Evolutionary conservation across 2,888 invertebrate species (phyloP).

Genomic region (Cosmia trapezina): DNA sequence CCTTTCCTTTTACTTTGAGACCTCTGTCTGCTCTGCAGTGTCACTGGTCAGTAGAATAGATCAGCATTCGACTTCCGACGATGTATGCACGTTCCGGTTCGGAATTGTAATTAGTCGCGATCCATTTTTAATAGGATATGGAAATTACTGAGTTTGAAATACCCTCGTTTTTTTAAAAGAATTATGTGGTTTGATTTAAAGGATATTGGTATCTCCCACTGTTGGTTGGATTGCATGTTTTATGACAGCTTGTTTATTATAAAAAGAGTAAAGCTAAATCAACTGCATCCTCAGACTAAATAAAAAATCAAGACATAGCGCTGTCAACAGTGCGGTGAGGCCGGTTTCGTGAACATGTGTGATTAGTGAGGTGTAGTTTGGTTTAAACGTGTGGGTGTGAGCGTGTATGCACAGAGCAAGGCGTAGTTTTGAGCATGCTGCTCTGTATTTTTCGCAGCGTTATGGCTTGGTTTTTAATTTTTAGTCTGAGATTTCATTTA

Average conservation of each 20-base stretch:
- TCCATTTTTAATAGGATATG: constrained; percentile 60
- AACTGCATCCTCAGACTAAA: background rate
- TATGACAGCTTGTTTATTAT: too few relatives aligned
- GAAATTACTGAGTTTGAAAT: constrained; percentile 38
- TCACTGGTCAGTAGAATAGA: constrained; percentile 75
- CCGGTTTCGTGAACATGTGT: too few relatives aligned
- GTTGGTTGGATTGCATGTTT: background rate
- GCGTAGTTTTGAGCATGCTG: too few relatives aligned
- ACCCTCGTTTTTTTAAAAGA: constrained; percentile 37
- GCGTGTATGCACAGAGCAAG: too few relatives aligned
- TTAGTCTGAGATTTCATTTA: too few relatives aligned
- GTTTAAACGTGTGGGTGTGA: too few relatives aligned
- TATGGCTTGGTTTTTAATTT: too few relatives aligned
- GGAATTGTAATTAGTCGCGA: constrained; percentile 54
- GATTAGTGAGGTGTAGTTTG: too few relatives aligned
- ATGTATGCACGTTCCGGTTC: constrained; percentile 83
- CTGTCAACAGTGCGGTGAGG: too few relatives aligned
- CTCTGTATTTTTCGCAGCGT: too few relatives aligned
- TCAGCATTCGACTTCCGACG: constrained; percentile 81
- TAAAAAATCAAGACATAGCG: too few relatives aligned
- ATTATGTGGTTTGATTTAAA: constrained; percentile 31
- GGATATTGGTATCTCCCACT: constrained; percentile 14
- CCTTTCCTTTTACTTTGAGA: constrained; percentile 83
- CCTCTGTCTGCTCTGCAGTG: constrained; percentile 72
- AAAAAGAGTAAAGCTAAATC: background rate